Percentiles rank a stretch among this genome's conserved stretches.
Conservation (phyloP, 2,888 invertebrate species). For the Linyphia triangularis region DNA sequence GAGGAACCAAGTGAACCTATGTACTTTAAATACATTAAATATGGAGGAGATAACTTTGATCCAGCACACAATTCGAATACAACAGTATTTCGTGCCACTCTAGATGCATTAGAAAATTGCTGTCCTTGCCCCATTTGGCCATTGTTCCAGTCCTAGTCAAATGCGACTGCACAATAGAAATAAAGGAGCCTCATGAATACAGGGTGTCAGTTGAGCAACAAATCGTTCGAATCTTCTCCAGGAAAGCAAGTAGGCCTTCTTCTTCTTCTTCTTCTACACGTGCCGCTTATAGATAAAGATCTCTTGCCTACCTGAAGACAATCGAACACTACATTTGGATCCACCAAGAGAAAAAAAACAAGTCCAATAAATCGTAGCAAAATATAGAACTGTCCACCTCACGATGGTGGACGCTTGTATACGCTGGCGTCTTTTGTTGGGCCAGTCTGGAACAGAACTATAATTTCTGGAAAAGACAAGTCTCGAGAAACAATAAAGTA, state of each 20-base stretch:
- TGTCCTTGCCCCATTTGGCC: background rate
- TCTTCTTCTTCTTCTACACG: too few species aligned
- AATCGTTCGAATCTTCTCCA: background rate
- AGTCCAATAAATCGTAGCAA: background rate
- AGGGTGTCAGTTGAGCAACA: background rate
- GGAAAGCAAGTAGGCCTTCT: background rate
- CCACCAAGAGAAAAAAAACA: background rate
- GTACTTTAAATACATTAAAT: too few species aligned
- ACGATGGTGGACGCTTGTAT: background rate
- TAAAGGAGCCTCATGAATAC: background rate
- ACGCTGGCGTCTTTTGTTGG: background rate
- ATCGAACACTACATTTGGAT: background rate
- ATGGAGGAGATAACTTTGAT: too few species aligned
- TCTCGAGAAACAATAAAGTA: background rate
- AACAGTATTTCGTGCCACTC: background rate
- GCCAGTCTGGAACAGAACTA: background rate
- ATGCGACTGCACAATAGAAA: background rate
- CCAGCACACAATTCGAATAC: too few species aligned
- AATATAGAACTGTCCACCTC: background rate
- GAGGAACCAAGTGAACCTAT: too few species aligned
- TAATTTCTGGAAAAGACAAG: background rate
- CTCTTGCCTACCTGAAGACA: background rate
- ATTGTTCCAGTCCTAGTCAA: background rate
- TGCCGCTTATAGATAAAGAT: background rate
- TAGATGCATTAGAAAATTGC: background rate